phyloP scores from a whole-genome alignment of 1,140 invertebrate species.

The Pissodes strobi region DNA sequence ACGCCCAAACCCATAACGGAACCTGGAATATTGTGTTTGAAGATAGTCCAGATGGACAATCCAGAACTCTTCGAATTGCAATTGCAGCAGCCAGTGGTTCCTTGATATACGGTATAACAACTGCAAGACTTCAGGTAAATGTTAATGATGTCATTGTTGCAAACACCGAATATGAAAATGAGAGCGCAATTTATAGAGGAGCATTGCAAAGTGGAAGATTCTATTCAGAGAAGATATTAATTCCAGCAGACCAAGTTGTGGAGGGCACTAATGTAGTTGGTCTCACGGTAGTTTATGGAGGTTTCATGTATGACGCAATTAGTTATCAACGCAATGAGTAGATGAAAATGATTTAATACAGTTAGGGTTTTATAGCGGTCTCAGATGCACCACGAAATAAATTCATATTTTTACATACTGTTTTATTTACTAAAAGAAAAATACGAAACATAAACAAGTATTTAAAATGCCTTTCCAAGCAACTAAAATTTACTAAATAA shows the following conservation, averaged over 20 bases:
- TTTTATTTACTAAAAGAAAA: too few species aligned
- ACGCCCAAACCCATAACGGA: constrained; percentile 7
- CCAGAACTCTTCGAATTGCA: background rate
- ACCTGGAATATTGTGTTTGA: constrained; percentile 7
- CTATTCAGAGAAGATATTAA: background rate
- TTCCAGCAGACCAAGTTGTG: background rate
- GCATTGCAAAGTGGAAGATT: constrained; percentile 1
- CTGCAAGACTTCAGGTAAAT: background rate
- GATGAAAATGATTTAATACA: too few species aligned
- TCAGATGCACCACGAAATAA: too few species aligned
- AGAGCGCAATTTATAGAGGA: background rate
- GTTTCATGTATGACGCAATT: constrained; percentile 15
- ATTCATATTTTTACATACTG: too few species aligned
- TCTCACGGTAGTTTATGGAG: background rate
- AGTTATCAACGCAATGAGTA: constrained; percentile 11
- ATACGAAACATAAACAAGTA: too few species aligned
- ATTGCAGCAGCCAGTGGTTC: constrained; percentile 3
- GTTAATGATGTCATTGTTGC: background rate
- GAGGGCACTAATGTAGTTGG: background rate
- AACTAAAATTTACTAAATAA: too few species aligned
- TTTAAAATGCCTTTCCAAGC: too few species aligned
- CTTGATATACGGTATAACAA: background rate
- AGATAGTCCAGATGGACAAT: background rate
- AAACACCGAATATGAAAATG: constrained; percentile 1
- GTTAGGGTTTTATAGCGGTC: too few species aligned